A percentile compares a stretch with the other conserved stretches of the same genome.
phyloP scores from a whole-genome alignment of 2,888 invertebrate species.

The Acleris literana region DNA sequence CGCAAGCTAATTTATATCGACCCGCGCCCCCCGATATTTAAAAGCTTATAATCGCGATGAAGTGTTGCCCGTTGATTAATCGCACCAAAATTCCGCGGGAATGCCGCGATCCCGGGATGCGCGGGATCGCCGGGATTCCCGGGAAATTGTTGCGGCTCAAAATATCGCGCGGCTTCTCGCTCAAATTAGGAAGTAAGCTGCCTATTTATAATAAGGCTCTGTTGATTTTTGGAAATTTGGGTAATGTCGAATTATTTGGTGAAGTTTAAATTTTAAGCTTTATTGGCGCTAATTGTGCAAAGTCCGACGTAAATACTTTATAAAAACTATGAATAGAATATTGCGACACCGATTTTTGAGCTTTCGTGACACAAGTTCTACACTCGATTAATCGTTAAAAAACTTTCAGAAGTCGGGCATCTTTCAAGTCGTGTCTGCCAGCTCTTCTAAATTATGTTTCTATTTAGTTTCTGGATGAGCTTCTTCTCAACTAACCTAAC shows the following conservation, averaged over 20 bases:
- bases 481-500: too few relatives aligned
- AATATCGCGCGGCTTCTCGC: slow-evolving; percentile 40
- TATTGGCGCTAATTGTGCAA: not conserved
- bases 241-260: not conserved
- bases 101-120: slow-evolving; percentile 41
- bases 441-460: too few relatives aligned
- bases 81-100: slow-evolving; percentile 56
- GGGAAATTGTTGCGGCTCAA: slow-evolving; percentile 50
- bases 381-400: too few relatives aligned
- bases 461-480: too few relatives aligned
- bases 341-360: too few relatives aligned
- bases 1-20: slow-evolving; percentile 79
- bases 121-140: slow-evolving; percentile 47
- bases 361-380: too few relatives aligned
- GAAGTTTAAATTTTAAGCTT: not conserved
- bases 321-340: too few relatives aligned
- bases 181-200: slow-evolving; percentile 38
- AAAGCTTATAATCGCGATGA: slow-evolving; percentile 82
- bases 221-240: slow-evolving; percentile 28
- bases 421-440: too few relatives aligned
- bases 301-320: not conserved
- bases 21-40: slow-evolving; percentile 71
- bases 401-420: too few relatives aligned
- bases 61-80: slow-evolving; percentile 78
- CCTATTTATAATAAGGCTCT: slow-evolving; percentile 32